Percentiles rank a stretch among this genome's conserved stretches.
These are phyloP conservation scores for Elachura formosa DNA, from an alignment of 2,113 vertebrate species.

Conservation along the genomic window DNA sequence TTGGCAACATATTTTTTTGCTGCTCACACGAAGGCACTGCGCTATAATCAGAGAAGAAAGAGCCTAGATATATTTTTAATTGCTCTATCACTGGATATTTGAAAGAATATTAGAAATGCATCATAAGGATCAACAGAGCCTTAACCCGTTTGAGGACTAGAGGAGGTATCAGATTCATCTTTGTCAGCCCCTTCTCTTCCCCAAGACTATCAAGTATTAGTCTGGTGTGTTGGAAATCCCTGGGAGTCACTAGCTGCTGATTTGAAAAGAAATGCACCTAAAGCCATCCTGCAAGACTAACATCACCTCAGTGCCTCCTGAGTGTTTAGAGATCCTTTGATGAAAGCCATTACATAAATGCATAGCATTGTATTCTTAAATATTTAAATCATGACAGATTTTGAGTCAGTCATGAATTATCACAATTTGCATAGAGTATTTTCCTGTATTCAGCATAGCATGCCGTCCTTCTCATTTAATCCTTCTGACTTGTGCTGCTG, in stretches of 20 bases:
- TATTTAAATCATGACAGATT: conserved; percentile 35
- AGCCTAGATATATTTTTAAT: neutral
- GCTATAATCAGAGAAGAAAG: neutral
- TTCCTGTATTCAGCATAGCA: conserved; percentile 3
- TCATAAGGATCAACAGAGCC: neutral
- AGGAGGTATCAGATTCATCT: neutral
- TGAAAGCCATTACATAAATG: conserved; percentile 33
- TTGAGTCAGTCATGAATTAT: conserved; percentile 43
- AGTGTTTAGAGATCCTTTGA: neutral
- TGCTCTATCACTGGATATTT: neutral
- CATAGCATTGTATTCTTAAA: conserved; percentile 17
- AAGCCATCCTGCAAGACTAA: neutral
- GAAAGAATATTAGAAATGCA: neutral
- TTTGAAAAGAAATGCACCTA: neutral
- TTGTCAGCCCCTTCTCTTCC: neutral
- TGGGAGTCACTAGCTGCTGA: neutral
- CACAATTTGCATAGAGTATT: conserved; percentile 4
- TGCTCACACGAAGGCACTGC: neutral
- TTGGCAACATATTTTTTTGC: neutral
- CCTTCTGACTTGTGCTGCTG: neutral
- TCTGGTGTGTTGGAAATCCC: neutral
- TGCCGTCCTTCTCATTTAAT: neutral
- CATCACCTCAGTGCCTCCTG: neutral
- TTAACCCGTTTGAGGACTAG: neutral
- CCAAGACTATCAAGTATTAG: neutral